Base-by-base conservation (phyloP, 2,888 invertebrate genomes). In the Volucella inanis region DNA sequence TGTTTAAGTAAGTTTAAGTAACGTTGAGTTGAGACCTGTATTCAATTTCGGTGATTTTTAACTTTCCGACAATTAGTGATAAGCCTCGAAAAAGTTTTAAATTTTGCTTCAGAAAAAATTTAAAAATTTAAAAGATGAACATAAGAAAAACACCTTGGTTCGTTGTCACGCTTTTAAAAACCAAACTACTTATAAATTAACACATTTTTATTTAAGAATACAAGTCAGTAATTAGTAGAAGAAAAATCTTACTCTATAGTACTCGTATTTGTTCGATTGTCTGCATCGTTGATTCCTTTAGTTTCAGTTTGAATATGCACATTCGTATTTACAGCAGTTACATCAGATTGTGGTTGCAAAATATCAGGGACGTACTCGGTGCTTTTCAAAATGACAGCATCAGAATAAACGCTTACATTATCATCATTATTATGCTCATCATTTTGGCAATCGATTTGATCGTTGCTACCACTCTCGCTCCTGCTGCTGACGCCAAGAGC, bases 401-500 rank as follows among this genome's bases (percentile, higher is more conserved):
- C 47, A 65, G 31, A 75, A 80, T 74, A 49, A 59, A 55, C 49
- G n/a, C 62, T 62, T 15, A 38, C 62, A 18, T 76, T 61, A 54
- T 38, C 67, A 59, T 31, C 50, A 38, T 52, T 67, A 18, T 59
- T 76, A 38, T 57, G 54, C 57, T 74, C 65, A 22, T 72, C 76
- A 45, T 71, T 55, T 59, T 64, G 18, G n/a, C 49, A 78, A n/a
- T 67, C 77, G 4, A 61, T 84, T 22, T 12, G 50, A 47, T 77
- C 41, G 59, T 81, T 49, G 2, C 89, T 87, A 61, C 49, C 41
- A 74, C 39, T 54, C 90, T 89, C 87, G 90, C 12, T 41, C 14
- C 89, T 87, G 92, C 91, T 72, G 92, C 87, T 91, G 92, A 0
- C 91, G 88, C 61, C 91, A 89, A 64, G 92, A 93, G 87, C 92